Base-by-base conservation (phyloP, 1,140 invertebrate genomes). In the Drosophila dunni region DNA sequence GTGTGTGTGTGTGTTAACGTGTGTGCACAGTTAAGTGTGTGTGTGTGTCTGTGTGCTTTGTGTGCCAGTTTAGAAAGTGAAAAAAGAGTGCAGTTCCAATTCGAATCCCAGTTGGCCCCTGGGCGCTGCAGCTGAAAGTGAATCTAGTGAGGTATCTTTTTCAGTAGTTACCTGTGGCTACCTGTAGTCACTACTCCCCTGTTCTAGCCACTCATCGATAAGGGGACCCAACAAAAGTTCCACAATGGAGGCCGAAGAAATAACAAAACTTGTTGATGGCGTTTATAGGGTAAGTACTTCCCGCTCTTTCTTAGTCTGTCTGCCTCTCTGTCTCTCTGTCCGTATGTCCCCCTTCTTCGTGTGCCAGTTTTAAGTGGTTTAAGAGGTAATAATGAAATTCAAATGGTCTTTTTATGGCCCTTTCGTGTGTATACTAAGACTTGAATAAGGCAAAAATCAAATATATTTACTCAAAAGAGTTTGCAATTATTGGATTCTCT, bases 241-340 rank as follows among this genome's bases (percentile, higher is more conserved):
- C 53, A 73, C 62, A 71, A 97, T 97, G 96, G 96, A 97, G 94
- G 96, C 96, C 79, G 96, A 97, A 93, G 96, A 97, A 93, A 95
- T 97, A 78, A 97, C 96, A 82, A 97, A 96, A 94, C 95, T 97
- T 79, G 96, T 97, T 77, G 96, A 97, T 93, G 96, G 96, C 82
- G 97, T 97, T 86, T 97, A 97, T 92, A 97, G 97, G 95, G 96
- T 97, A 94, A 94, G 93, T 89, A 40, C 42, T 9, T 45, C 11
- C 7, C 5, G 44, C 33, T 24, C 58, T 38, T 15, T 61, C 45
- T 46, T 20, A 17, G 36, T 45, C 44, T 34, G 7, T 29, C 13
- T 67, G 11, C 13, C 29, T 46, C 8, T 50, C 17, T 20, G 17
- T 20, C 17, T 20, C 17, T 20, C 17, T 20, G 17, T 20, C 17